phyloP scores from a whole-genome alignment of 2,888 invertebrate genomes.

The Drosophila koepferae region DNA sequence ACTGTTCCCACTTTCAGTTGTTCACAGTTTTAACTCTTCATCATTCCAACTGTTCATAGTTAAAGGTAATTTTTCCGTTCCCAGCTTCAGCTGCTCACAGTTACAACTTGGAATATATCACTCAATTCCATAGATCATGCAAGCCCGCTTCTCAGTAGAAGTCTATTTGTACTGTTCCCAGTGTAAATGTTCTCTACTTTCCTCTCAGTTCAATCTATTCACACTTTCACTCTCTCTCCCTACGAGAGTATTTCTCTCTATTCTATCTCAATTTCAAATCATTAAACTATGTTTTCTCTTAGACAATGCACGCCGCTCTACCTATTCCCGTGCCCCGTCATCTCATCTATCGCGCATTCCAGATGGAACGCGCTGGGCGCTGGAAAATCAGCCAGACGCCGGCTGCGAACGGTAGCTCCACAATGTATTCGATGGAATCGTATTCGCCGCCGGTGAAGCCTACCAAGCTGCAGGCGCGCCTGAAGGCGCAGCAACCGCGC shows the following conservation, averaged over 20 bases:
- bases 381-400: slow-evolving; percentile 50
- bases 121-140: too few species aligned
- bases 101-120: too few species aligned
- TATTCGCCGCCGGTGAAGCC: slow-evolving; percentile 51
- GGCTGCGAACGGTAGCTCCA: slow-evolving; percentile 16
- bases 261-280: not conserved
- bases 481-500: slow-evolving; percentile 34
- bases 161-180: too few species aligned
- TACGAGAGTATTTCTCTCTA: not conserved
- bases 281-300: not conserved
- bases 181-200: not conserved
- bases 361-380: slow-evolving; percentile 66
- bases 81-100: not conserved
- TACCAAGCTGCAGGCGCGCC: slow-evolving; percentile 4
- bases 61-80: too few species aligned
- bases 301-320: slow-evolving; percentile 62
- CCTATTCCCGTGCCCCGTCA: slow-evolving; percentile 67
- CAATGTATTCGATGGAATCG: slow-evolving; percentile 55
- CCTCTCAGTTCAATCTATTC: not conserved
- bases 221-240: not conserved
- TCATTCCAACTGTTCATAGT: not conserved
- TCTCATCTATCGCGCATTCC: slow-evolving; percentile 57
- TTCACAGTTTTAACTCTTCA: not conserved
- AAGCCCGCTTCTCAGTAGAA: too few species aligned
- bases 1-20: not conserved